Evolutionary conservation across 2,797 vertebrate genomes (phyloP).

Genomic region (Limosa lapponica): DNA sequence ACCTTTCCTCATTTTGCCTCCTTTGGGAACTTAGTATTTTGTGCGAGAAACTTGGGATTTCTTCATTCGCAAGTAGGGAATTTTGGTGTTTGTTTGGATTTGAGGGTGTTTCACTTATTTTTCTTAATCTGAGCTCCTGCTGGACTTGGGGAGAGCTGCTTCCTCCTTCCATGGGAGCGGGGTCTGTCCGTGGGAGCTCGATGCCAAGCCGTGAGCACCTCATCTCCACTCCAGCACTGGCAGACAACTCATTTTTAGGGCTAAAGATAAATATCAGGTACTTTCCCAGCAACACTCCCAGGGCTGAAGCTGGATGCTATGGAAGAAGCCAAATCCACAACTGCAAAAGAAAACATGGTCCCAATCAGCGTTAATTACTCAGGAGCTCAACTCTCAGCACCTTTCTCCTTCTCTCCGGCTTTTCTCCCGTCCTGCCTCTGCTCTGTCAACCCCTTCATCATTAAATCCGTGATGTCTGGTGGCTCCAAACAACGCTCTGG

Average conservation of each 20-base stretch:
- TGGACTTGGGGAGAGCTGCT: accelerated
- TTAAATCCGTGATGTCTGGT: neutral
- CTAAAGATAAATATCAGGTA: neutral
- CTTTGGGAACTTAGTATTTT: neutral
- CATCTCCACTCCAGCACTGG: neutral
- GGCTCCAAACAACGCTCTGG: neutral
- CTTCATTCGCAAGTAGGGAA: neutral
- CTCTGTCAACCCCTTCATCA: constrained; percentile 3
- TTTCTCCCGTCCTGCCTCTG: neutral
- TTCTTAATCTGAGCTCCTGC: accelerated
- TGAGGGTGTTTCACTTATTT: neutral
- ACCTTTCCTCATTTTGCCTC: neutral
- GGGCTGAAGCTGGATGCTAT: neutral
- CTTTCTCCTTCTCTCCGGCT: neutral
- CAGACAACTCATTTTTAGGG: neutral
- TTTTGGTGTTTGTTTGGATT: neutral
- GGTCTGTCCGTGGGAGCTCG: neutral
- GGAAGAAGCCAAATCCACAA: neutral
- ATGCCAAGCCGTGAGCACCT: accelerated
- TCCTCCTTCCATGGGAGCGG: neutral
- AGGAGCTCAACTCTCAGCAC: neutral
- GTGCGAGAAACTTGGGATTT: neutral
- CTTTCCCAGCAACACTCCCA: neutral
- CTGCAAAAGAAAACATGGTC: neutral
- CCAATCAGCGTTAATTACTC: neutral